Base-by-base conservation (phyloP, 1,140 invertebrate genomes). In the Zaprionus nigranus region DNA sequence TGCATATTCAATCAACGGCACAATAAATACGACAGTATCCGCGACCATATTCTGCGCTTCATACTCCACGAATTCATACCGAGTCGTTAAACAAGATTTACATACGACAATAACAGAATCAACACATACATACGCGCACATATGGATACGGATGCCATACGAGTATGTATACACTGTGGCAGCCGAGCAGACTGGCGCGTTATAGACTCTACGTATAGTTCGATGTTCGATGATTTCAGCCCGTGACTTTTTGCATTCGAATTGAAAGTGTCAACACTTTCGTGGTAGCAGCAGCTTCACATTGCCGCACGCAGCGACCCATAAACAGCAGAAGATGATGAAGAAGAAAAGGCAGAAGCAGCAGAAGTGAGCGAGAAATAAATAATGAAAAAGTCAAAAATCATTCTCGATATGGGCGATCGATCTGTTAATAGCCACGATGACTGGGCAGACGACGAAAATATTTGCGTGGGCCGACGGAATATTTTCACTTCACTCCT, bases 1-100 rank as follows among this genome's bases (percentile, higher is more conserved):
- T 90, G 85, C 85, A 90, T 90, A 90, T 90, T 90, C 85, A 90
- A 90, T 90, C 85, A 90, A 81, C 76, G 85, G 67, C 85, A 90
- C 85, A 90, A 90, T 90, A 90, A 90, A 90, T 90, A 77, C 54
- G 53, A 57, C 66, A 46, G 40, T 46, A 34, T 34, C 20, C 22
- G 46, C 20, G 46, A 46, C 20, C 22, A 51, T 24, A 51, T 24
- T 49, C 46, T 4, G 46, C n/a, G 46, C 46, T 40, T 6, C 38
- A 40, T 40, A 34, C 30, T 34, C 38, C 38, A 84, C 84, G 85
- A 90, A 90, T 90, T 90, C 85, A 90, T 90, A 90, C 82, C 82
- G 79, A 85, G 81, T 79, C 76, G 85, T 90, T 90, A 90, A 90
- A 90, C 82, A 90, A 90, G 76, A 90, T 90, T 90, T 75, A 90